Base-by-base conservation (phyloP, 2,888 invertebrate species). In the Ptilodon capucinus region DNA sequence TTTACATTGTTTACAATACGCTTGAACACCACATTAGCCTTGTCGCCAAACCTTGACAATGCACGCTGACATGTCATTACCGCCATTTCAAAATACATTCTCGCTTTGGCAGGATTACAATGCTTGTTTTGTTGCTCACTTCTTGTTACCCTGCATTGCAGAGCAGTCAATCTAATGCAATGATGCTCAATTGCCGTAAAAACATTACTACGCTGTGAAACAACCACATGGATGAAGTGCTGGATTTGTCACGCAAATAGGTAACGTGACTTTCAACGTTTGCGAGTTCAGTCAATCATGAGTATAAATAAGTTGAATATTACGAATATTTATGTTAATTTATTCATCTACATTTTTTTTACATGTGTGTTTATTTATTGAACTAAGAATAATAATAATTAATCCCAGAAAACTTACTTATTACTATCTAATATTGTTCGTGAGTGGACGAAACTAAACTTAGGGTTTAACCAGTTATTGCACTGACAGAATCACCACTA, bases 101-200 rank as follows among this genome's bases (percentile, higher is more conserved):
- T 18, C 50, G 36, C 54, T 44, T 72, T 71, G 68, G 65, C 68
- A 66, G 52, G 57, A 35, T 32, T 68, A 68, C 71, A 75, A 64
- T 61, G 68, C 66, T 54, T 19, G 58, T 49, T 66, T 65, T 52
- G 64, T 71, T 57, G 21, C 46, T n/a, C 23, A 36, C 43, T 30
- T 40, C 42, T 42, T 47, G 47, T 51, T 42, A 53, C 42, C 44
- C 38, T 25, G 41, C 19, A 40, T 13, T 57, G 49, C 57, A 65
- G 18, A 58, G 42, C 54, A 48, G 40, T 58, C 43, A 42, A 43
- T 57, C 23, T 46, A 54, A 16, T 38, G 18, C 21, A 32, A 36
- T 28, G 46, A 47, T 35, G 42, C 19, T 16, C 14, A 40, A 43
- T 41, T 44, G 41, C 25, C 46, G 47, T 44, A 42, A 19, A 42